Conservation (phyloP, 2,113 vertebrate species). For the Istiophorus platypterus region DNA sequence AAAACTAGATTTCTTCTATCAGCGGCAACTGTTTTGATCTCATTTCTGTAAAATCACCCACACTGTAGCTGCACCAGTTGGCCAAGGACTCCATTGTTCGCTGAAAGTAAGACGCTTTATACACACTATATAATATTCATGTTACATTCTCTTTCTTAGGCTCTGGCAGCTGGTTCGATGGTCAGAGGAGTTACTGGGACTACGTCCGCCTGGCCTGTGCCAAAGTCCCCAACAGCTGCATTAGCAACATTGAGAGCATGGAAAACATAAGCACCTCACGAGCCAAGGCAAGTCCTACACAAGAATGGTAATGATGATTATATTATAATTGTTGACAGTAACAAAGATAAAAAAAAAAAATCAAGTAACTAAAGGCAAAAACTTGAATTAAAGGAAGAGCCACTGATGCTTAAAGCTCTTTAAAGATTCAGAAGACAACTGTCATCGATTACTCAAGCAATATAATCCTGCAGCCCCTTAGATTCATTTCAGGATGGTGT, state of each 20-base stretch:
- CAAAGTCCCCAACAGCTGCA: constrained; percentile 96
- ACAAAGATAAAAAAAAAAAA: background rate
- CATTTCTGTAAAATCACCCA: background rate
- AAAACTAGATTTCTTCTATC: background rate
- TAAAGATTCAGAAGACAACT: too few species aligned
- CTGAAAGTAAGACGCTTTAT: background rate
- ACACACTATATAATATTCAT: background rate
- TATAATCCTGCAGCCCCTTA: too few species aligned
- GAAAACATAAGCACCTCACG: constrained; percentile 95
- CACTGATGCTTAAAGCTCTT: background rate
- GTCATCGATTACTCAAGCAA: too few species aligned
- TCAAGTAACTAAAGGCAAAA: background rate
- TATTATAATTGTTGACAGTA: background rate
- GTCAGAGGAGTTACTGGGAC: constrained; percentile 96
- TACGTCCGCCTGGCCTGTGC: constrained; percentile 94
- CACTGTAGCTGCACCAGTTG: background rate
- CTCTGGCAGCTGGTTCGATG: constrained; percentile 95
- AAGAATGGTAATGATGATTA: background rate
- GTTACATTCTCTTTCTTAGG: constrained; percentile 77
- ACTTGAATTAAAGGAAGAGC: background rate
- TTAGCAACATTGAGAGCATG: constrained; percentile 98
- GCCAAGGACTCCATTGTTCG: background rate
- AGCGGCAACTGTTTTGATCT: background rate
- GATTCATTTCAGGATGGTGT: too few species aligned
- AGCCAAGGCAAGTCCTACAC: constrained; percentile 88